Evolutionary conservation across 2,888 invertebrate genomes (phyloP), one percentile per base, ranked within the genome.

Genomic region (Phengaris alcon): DNA sequence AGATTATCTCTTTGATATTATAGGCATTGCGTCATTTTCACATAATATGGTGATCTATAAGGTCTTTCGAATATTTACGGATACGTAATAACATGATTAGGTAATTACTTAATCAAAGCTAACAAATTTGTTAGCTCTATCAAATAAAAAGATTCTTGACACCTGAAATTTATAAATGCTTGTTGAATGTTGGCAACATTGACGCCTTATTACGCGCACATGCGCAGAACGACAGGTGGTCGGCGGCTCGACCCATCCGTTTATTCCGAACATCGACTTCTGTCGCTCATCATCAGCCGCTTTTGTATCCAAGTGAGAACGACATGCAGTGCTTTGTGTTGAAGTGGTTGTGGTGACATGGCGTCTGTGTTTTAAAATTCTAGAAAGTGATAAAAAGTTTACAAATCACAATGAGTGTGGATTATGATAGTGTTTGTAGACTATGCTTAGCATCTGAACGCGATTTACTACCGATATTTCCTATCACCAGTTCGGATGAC

Each of bases 401-500:
- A 80, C 81, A 85, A 88, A 85, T 86, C 92, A 93, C 92, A 89
- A 93, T 93, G 93, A 91, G 83, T 90, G 91, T 90, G 87, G 92
- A 92, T 89, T 93, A 90, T 89, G 93, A 93, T 86, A 91, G 91
- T 88, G 94, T 95, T 87, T 95, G 95, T 91, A 93, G 95, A 89
- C 93, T 95, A 84, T 95, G 95, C 90, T 94, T 95, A 88, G 94
- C 94, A 86, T 90, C 93, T 86, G 94, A 94, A 83, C 94, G 94
- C 87, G 94, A 94, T 86, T 94, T 93, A 88, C 93, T 93, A 85
- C 94, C 95, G 86, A 94, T 95, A 85, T 95, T 95, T 88, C 93
- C 90, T 87, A 90, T 90, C 87, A 92, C 90, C 93, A 93, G 92
- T 91, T 90, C 90, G 87, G 91, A 90, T 90, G 91, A 90, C 86